Percentiles rank a stretch among this genome's conserved stretches.
Evolutionary conservation across 2,113 vertebrate species (phyloP).

Genomic region (Gymnogyps californianus): DNA sequence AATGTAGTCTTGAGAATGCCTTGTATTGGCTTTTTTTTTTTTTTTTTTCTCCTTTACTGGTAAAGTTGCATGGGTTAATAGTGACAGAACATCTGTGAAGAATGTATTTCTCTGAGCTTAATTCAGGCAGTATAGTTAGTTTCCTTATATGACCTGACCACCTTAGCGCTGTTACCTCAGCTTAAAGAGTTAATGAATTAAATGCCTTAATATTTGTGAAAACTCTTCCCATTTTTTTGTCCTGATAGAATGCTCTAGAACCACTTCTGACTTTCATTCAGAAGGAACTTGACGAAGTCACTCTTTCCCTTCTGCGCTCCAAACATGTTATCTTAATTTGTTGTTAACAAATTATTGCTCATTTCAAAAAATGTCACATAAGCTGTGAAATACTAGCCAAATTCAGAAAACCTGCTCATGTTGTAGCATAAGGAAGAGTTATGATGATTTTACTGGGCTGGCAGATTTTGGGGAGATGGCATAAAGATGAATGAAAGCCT

Average conservation of each 20-base stretch:
- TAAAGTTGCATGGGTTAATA: neutral
- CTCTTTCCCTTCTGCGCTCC: neutral
- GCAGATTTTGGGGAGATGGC: neutral
- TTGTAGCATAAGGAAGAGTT: neutral
- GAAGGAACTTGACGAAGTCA: neutral
- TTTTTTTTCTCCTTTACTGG: neutral
- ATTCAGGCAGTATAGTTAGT: neutral
- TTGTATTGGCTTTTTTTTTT: neutral
- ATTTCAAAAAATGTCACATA: neutral
- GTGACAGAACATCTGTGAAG: neutral
- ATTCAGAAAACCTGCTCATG: neutral
- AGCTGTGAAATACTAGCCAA: neutral
- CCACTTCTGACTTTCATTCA: fast-evolving
- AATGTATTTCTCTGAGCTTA: neutral
- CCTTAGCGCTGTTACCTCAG: neutral
- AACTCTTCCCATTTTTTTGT: neutral
- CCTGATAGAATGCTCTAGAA: neutral
- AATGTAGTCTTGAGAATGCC: neutral
- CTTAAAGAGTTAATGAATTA: neutral
- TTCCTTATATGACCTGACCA: neutral
- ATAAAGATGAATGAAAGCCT: neutral
- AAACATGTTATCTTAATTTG: neutral
- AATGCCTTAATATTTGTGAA: neutral
- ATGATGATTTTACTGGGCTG: neutral
- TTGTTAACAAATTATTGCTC: neutral